Conservation (phyloP, 2,113 vertebrate species). For the Leptobrachium leishanense region DNA sequence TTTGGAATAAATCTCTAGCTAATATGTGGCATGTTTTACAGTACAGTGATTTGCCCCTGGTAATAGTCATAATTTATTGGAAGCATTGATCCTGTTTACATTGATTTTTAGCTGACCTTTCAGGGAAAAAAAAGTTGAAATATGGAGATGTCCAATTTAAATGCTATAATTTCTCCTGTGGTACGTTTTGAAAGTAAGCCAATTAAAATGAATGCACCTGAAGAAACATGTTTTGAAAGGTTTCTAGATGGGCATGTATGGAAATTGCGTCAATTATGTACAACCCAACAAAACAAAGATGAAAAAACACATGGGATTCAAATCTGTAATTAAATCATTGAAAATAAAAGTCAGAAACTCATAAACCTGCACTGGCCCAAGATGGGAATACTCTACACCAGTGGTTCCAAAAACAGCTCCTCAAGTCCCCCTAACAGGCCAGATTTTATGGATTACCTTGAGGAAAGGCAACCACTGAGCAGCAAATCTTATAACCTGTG, state of each 20-base stretch:
- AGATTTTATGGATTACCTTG: too few relatives aligned
- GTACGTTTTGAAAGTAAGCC: conserved; percentile 39
- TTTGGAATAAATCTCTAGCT: conserved; percentile 25
- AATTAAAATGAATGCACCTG: conserved; percentile 29
- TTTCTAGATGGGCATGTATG: background rate
- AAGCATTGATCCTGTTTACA: conserved; percentile 56
- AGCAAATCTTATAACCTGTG: too few relatives aligned
- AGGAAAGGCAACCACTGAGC: too few relatives aligned
- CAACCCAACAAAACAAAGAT: too few relatives aligned
- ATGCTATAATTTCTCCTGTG: conserved; percentile 28
- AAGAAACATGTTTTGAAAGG: conserved; percentile 38
- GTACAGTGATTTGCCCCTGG: rapidly evolving
- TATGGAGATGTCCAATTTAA: conserved; percentile 49
- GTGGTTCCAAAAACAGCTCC: too few relatives aligned
- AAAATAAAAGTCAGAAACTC: too few relatives aligned
- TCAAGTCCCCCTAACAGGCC: too few relatives aligned
- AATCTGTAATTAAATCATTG: too few relatives aligned
- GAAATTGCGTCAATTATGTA: too few relatives aligned
- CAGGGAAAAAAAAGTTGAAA: conserved; percentile 47
- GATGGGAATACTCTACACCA: too few relatives aligned
- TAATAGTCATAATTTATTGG: conserved; percentile 51
- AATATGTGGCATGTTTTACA: conserved; percentile 36
- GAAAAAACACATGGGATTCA: too few relatives aligned
- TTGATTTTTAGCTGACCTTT: conserved; percentile 60
- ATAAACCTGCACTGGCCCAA: too few relatives aligned